These are phyloP conservation scores for Timema cristinae DNA, from an alignment of 2,888 invertebrate genomes.

Conservation along the genomic window DNA sequence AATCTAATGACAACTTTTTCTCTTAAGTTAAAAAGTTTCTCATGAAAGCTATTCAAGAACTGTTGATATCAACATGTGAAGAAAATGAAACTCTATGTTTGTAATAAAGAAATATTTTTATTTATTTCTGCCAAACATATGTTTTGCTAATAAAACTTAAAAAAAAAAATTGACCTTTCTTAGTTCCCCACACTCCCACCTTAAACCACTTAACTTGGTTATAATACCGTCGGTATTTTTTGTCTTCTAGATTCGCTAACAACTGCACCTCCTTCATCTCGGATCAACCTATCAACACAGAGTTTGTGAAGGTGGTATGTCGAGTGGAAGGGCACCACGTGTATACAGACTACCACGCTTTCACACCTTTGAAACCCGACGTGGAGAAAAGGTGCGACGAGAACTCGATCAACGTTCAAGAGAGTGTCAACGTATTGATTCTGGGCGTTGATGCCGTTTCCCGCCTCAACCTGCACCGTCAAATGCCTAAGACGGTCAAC, in stretches of 20 bases:
- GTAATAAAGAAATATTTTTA: too few species aligned
- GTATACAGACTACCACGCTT: slow-evolving; percentile 66
- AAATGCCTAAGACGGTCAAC: slow-evolving; percentile 68
- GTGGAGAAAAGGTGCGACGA: slow-evolving; percentile 20
- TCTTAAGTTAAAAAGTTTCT: too few species aligned
- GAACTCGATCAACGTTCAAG: background rate
- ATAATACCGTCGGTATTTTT: background rate
- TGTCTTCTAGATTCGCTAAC: slow-evolving; percentile 43
- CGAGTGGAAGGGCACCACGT: slow-evolving; percentile 47
- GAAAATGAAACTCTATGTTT: too few species aligned
- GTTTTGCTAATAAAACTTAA: background rate
- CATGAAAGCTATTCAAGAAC: too few species aligned
- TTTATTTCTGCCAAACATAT: background rate
- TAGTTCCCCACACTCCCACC: too few species aligned
- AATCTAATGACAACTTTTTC: too few species aligned
- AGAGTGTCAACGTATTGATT: slow-evolving; percentile 62
- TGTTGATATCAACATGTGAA: too few species aligned
- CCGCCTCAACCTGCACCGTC: slow-evolving; percentile 76
- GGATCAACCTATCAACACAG: slow-evolving; percentile 49
- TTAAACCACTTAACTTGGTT: too few species aligned
- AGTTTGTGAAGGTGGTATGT: slow-evolving; percentile 68
- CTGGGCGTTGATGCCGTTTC: slow-evolving; percentile 85
- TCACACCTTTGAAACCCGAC: slow-evolving; percentile 47
- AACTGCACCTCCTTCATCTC: slow-evolving; percentile 48
- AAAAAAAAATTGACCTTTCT: too few species aligned